Conservation (phyloP, 2,113 vertebrate genomes). For the Alligator mississippiensis region DNA sequence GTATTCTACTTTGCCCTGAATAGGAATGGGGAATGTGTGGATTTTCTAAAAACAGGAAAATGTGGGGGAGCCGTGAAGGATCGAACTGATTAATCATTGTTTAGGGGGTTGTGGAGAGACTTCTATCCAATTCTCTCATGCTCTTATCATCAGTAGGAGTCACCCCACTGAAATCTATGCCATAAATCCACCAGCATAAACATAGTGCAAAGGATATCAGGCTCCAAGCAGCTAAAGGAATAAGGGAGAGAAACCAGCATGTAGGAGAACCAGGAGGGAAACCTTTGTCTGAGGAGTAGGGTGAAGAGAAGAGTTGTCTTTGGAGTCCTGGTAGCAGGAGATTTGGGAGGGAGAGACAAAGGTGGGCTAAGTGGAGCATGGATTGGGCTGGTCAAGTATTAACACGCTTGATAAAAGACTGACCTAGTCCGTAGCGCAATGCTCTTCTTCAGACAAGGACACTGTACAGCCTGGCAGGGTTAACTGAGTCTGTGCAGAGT, state of each 20-base stretch:
- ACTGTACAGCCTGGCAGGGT: not conserved
- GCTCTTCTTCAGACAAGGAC: not conserved
- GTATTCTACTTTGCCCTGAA: not conserved
- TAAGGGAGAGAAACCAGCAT: accelerated
- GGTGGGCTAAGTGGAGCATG: not conserved
- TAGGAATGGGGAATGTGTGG: not conserved
- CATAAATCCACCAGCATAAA: not conserved
- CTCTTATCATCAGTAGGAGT: not conserved
- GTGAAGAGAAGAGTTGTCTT: not conserved
- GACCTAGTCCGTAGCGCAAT: not conserved
- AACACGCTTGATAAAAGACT: not conserved
- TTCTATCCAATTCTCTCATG: not conserved
- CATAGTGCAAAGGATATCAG: not conserved
- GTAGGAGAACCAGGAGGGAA: not conserved
- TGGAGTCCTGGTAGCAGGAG: accelerated
- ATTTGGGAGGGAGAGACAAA: not conserved
- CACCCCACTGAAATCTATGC: not conserved
- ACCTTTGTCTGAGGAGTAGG: not conserved
- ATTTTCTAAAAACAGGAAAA: not conserved
- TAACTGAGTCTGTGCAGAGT: not conserved
- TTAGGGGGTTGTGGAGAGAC: not conserved
- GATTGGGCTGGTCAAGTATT: not conserved
- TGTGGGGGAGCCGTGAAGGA: not conserved
- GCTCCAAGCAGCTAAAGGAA: not conserved
- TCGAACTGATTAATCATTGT: accelerated